A percentile compares a stretch with the other conserved stretches of the same genome.
These are phyloP conservation scores for Beroe forskalii DNA, from an alignment of 37 sponge, comb jelly and placozoan genomes.

Conservation along the genomic window DNA sequence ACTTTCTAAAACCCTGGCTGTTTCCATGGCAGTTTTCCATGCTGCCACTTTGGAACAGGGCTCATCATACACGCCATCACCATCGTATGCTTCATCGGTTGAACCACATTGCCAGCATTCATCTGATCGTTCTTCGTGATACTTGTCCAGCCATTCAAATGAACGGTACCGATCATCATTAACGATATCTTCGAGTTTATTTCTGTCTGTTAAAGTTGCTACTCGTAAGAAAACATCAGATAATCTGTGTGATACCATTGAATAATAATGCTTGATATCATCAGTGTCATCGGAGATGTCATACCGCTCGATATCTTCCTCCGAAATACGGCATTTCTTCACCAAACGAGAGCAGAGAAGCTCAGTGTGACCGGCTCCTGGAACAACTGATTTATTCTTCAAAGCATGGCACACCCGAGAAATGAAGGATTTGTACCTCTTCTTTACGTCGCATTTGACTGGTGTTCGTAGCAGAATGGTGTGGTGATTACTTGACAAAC, in stretches of 20 bases:
- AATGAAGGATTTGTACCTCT: neutral
- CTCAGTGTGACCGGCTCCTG: slow-evolving; percentile 25
- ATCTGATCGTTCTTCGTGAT: too few relatives aligned
- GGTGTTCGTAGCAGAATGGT: slow-evolving; percentile 1
- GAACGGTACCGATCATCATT: too few relatives aligned
- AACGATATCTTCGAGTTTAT: too few relatives aligned
- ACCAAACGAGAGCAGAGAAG: neutral
- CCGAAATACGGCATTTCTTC: too few relatives aligned
- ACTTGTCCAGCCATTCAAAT: too few relatives aligned
- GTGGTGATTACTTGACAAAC: neutral
- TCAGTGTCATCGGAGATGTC: neutral
- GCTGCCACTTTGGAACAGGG: neutral
- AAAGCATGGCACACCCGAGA: neutral
- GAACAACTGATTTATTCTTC: neutral
- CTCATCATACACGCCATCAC: neutral
- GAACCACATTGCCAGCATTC: neutral
- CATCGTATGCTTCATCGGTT: neutral
- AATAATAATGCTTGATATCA: neutral
- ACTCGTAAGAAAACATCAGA: neutral
- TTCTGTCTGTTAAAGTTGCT: too few relatives aligned
- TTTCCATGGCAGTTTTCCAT: slow-evolving; percentile 30
- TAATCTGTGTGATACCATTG: neutral
- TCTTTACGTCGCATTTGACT: neutral
- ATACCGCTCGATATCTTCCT: neutral
- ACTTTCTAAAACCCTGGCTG: slow-evolving; percentile 23